Percentiles rank a stretch among this genome's conserved stretches.
These are phyloP conservation scores for Clinocottus analis DNA, from an alignment of 2,113 vertebrate species.

Conservation along the genomic window DNA sequence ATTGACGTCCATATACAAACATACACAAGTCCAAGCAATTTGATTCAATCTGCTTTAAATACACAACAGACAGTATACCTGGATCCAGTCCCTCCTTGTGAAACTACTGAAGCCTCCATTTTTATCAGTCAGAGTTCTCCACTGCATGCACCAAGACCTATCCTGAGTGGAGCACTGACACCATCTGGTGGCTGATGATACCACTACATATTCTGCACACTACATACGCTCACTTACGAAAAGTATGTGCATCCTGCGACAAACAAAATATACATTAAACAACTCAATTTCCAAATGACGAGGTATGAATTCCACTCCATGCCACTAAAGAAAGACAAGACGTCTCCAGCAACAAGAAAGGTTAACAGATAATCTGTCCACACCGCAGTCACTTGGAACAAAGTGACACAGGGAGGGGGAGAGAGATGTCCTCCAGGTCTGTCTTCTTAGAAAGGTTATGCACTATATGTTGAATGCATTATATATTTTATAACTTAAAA, in stretches of 20 bases:
- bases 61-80: conserved; percentile 15
- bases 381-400: conserved; percentile 44
- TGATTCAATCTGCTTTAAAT: conserved; percentile 14
- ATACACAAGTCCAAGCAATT: neutral
- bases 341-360: conserved; percentile 18
- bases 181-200: conserved; percentile 71
- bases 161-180: conserved; percentile 60
- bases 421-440: neutral
- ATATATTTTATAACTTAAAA: neutral
- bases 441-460: neutral
- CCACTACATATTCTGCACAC: conserved; percentile 36
- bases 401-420: conserved; percentile 22
- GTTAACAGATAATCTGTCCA: conserved; percentile 23
- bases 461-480: neutral
- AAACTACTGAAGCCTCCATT: neutral
- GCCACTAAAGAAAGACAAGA: conserved; percentile 10
- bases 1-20: conserved; percentile 26
- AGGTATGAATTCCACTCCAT: conserved; percentile 1
- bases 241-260: neutral
- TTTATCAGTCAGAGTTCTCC: conserved; percentile 24
- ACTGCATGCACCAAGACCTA: neutral
- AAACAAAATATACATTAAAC: neutral
- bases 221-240: neutral
- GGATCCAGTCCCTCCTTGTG: neutral
- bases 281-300: neutral